These are phyloP conservation scores for Pterobdella sp. DNA, from an alignment of 2,888 invertebrate genomes.

Conservation along the genomic window DNA sequence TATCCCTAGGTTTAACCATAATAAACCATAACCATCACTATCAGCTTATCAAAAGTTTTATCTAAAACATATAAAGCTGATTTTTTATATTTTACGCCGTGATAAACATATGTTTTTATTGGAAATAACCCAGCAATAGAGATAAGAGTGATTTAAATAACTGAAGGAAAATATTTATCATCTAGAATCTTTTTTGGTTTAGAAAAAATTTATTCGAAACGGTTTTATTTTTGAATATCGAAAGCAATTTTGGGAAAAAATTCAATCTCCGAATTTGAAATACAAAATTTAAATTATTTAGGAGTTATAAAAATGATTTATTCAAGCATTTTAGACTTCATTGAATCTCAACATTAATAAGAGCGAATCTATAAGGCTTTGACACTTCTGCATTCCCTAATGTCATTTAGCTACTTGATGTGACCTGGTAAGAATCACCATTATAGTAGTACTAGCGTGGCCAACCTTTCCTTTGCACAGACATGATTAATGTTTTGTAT, in stretches of 20 bases:
- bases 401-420: background rate
- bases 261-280: too few relatives aligned
- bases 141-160: constrained; percentile 8
- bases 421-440: background rate
- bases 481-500: background rate
- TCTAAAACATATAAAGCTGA: background rate
- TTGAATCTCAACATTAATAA: background rate
- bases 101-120: background rate
- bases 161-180: too few relatives aligned
- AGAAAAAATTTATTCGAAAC: too few relatives aligned
- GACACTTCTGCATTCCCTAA: background rate
- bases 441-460: background rate
- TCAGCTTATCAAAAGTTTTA: background rate
- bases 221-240: too few relatives aligned
- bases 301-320: too few relatives aligned
- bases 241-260: too few relatives aligned
- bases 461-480: background rate
- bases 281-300: too few relatives aligned
- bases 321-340: background rate
- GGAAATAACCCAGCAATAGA: constrained; percentile 3
- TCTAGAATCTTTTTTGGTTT: too few relatives aligned
- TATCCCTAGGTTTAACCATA: background rate
- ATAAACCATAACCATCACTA: background rate
- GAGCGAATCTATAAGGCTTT: background rate
- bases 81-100: background rate